Percentiles rank a stretch among this genome's conserved stretches.
Conservation (phyloP, 2,113 vertebrate species). For the Corythaeola cristata region DNA sequence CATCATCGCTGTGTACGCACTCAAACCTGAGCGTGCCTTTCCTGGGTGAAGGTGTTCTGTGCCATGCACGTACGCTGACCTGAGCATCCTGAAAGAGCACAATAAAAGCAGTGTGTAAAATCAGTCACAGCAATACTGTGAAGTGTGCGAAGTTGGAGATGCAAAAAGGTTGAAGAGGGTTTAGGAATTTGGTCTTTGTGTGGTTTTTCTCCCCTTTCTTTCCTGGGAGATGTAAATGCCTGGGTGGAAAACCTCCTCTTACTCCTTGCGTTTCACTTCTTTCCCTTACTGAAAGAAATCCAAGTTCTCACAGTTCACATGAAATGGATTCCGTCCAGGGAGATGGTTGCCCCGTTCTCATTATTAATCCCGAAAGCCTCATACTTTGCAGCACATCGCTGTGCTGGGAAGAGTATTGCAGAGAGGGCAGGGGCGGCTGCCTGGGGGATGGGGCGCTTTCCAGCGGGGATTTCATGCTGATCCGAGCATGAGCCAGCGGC, state of each 20-base stretch:
- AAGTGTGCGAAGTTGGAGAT: not conserved
- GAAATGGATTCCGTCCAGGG: constrained; percentile 61
- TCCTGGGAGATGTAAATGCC: not conserved
- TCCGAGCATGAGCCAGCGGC: not conserved
- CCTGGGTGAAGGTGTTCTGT: not conserved
- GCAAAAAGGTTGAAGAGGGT: not conserved
- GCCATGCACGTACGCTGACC: not conserved
- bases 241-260: constrained; percentile 46
- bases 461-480: not conserved
- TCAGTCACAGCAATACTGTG: not conserved
- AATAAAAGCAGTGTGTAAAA: not conserved
- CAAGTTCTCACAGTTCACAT: constrained; percentile 67
- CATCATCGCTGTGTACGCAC: not conserved
- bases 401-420: not conserved
- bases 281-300: constrained; percentile 53
- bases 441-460: not conserved
- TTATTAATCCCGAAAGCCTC: constrained; percentile 39
- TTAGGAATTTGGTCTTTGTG: not conserved
- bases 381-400: not conserved
- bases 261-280: constrained; percentile 43
- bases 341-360: constrained; percentile 17
- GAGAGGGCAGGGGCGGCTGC: not conserved
- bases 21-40: not conserved
- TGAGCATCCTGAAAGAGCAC: not conserved
- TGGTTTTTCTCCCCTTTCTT: not conserved